phyloP scores from a whole-genome alignment of 2,888 invertebrate genomes.

The Abrostola tripartita region DNA sequence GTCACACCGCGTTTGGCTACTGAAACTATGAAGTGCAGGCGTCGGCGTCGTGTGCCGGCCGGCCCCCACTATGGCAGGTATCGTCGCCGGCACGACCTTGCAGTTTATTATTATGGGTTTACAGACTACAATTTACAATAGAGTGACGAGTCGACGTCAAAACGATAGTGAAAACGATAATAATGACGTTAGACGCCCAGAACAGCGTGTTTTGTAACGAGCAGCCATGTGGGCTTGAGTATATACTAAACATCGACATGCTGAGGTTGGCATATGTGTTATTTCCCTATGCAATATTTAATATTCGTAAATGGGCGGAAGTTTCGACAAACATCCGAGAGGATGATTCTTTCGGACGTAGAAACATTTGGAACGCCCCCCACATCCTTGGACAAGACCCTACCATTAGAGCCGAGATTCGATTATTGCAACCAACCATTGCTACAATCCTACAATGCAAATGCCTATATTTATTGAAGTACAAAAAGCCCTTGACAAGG shows the following conservation, averaged over 20 bases:
- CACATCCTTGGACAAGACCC: constrained; percentile 33
- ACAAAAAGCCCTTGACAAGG: no score
- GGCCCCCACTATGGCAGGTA: constrained; percentile 73
- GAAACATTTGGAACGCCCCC: constrained; percentile 32
- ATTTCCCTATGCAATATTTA: constrained; percentile 59
- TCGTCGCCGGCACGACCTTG: constrained; percentile 78
- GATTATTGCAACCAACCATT: constrained; percentile 10
- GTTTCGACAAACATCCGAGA: constrained; percentile 61
- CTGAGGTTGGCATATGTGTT: constrained; percentile 58
- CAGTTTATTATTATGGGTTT: constrained; percentile 86
- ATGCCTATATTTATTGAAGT: background rate
- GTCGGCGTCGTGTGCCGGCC: constrained; percentile 64
- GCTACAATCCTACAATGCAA: background rate
- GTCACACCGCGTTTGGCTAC: constrained; percentile 57
- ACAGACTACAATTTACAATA: constrained; percentile 86
- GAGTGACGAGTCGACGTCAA: constrained; percentile 81
- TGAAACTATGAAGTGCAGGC: constrained; percentile 75
- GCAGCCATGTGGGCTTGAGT: constrained; percentile 69
- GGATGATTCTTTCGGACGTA: constrained; percentile 52
- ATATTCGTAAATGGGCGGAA: constrained; percentile 69
- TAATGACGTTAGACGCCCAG: constrained; percentile 71
- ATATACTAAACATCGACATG: constrained; percentile 61
- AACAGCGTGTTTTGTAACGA: constrained; percentile 72
- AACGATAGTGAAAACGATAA: constrained; percentile 83
- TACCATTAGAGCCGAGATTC: constrained; percentile 18